Evolutionary conservation across 2,888 invertebrate genomes (phyloP).

Genomic region (Melanophora roralis): DNA sequence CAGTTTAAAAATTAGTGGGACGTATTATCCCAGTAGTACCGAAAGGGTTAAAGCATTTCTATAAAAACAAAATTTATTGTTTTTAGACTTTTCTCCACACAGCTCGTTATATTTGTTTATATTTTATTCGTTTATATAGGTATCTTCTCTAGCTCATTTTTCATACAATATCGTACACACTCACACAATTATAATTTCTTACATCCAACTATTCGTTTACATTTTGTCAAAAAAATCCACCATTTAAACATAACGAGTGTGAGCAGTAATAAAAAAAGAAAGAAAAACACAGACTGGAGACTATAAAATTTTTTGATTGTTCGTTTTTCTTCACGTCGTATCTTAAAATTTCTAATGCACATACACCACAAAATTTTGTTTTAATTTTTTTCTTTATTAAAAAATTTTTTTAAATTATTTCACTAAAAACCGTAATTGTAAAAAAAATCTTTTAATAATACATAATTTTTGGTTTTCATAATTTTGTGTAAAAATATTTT

Average conservation of each 20-base stretch:
- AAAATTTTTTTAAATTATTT: constrained; percentile 68
- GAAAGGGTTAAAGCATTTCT: too few relatives aligned
- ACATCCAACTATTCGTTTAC: constrained; percentile 46
- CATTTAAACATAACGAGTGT: constrained; percentile 68
- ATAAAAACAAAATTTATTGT: constrained; percentile 59
- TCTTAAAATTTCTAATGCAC: constrained; percentile 75
- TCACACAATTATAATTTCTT: constrained; percentile 31
- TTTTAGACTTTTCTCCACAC: constrained; percentile 38
- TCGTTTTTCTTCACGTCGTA: constrained; percentile 74
- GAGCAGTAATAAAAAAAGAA: constrained; percentile 75
- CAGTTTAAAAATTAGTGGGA: too few relatives aligned
- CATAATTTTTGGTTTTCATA: constrained; percentile 64
- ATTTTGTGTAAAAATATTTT: constrained; percentile 59
- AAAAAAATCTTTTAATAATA: constrained; percentile 67
- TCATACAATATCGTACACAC: constrained; percentile 30
- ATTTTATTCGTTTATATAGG: constrained; percentile 34
- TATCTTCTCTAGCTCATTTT: constrained; percentile 44
- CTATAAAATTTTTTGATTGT: constrained; percentile 73
- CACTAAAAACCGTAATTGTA: constrained; percentile 68
- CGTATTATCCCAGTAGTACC: too few relatives aligned
- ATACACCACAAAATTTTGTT: constrained; percentile 66
- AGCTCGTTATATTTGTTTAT: constrained; percentile 40
- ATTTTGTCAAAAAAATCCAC: constrained; percentile 52
- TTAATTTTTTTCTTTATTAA: constrained; percentile 65
- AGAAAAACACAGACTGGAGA: constrained; percentile 73